Evolutionary conservation across 2,113 vertebrate species (phyloP).

Genomic region (Guaruba guarouba): DNA sequence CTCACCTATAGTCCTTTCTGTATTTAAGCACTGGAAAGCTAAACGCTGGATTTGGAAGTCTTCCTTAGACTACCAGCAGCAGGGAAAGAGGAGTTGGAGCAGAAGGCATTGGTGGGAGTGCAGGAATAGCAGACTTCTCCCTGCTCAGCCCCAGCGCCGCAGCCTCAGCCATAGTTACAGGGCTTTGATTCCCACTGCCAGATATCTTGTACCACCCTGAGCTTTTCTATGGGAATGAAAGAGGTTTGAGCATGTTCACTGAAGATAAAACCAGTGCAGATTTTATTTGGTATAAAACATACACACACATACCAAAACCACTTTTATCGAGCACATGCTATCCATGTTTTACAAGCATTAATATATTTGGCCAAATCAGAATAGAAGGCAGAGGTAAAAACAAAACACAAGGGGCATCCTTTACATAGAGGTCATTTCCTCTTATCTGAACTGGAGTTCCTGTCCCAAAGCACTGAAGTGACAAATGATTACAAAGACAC

Average conservation of each 20-base stretch:
- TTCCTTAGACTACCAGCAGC: neutral
- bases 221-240: neutral
- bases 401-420: neutral
- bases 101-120: neutral
- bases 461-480: neutral
- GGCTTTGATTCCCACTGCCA: neutral
- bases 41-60: neutral
- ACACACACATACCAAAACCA: neutral
- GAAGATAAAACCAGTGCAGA: neutral
- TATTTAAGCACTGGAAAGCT: neutral
- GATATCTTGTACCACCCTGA: no score
- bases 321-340: neutral
- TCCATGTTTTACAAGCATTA: neutral
- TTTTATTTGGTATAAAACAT: constrained; percentile 38
- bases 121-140: neutral
- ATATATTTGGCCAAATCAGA: neutral
- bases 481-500: neutral
- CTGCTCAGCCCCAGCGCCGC: neutral
- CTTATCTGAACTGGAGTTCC: neutral
- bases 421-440: neutral
- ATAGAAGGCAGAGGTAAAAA: neutral
- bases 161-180: neutral
- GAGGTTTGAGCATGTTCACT: neutral
- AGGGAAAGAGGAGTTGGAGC: neutral
- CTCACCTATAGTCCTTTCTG: neutral